Evolutionary conservation across 2,113 vertebrate genomes (phyloP).

Genomic region (Tichodroma muraria): DNA sequence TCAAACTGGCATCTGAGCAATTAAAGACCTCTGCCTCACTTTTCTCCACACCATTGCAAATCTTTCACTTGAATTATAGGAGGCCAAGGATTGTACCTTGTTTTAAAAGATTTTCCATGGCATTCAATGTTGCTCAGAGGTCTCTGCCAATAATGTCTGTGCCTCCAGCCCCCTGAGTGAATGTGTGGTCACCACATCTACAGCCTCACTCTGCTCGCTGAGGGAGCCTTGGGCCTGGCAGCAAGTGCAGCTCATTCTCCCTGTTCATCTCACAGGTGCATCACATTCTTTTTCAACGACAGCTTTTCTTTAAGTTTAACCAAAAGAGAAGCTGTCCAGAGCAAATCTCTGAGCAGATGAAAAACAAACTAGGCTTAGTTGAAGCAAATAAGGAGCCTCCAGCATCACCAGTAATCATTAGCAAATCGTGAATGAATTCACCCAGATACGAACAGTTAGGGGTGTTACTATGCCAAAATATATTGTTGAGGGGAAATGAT

Average conservation of each 20-base stretch:
- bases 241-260: neutral
- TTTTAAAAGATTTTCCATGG: neutral
- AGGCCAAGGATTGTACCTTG: neutral
- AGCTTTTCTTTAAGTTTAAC: neutral
- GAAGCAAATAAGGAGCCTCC: neutral
- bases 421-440: neutral
- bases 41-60: fast-evolving
- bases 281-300: neutral
- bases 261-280: neutral
- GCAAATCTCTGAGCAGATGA: neutral
- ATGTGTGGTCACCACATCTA: neutral
- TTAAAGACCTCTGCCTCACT: neutral
- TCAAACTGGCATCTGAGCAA: neutral
- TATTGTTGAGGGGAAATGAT: neutral
- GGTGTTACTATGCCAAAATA: neutral
- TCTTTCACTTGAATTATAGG: neutral
- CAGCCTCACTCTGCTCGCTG: neutral
- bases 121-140: neutral
- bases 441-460: neutral
- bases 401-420: neutral
- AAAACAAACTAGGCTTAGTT: neutral
- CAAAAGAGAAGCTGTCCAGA: neutral
- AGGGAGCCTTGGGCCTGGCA: neutral
- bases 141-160: neutral
- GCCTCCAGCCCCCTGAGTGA: neutral